A percentile compares a stretch with the other conserved stretches of the same genome.
Conservation (phyloP, 2,113 vertebrate genomes). For the Silurus asotus region DNA sequence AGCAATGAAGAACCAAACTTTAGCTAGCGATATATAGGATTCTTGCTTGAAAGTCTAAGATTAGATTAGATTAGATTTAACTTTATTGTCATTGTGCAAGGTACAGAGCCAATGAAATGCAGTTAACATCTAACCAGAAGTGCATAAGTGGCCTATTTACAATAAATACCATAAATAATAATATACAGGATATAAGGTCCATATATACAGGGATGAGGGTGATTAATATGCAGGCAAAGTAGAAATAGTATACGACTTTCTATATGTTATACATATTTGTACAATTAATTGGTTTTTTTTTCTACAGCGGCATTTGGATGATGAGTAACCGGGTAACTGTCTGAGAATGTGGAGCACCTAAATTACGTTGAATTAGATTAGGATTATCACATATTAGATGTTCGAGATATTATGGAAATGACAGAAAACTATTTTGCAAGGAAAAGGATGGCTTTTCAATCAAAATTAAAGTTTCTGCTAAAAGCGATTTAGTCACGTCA, state of each 20-base stretch:
- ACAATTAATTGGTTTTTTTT: background rate
- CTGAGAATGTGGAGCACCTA: background rate
- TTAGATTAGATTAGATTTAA: no score
- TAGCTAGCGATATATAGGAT: background rate
- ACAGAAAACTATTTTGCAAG: background rate
- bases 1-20: background rate
- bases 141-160: no score
- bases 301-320: background rate
- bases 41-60: background rate
- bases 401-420: background rate
- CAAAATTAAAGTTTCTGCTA: no score
- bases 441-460: background rate
- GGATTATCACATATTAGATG: background rate
- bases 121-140: no score
- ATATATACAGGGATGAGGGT: no score
- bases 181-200: no score
- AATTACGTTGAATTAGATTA: background rate
- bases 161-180: no score
- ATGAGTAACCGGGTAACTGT: background rate
- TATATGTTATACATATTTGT: background rate
- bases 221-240: background rate
- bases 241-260: background rate
- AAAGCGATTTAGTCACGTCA: no score
- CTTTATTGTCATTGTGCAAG: no score
- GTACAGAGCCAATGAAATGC: no score